Evolutionary conservation across 1,140 invertebrate species (phyloP).

Genomic region (Musca vetustissima): DNA sequence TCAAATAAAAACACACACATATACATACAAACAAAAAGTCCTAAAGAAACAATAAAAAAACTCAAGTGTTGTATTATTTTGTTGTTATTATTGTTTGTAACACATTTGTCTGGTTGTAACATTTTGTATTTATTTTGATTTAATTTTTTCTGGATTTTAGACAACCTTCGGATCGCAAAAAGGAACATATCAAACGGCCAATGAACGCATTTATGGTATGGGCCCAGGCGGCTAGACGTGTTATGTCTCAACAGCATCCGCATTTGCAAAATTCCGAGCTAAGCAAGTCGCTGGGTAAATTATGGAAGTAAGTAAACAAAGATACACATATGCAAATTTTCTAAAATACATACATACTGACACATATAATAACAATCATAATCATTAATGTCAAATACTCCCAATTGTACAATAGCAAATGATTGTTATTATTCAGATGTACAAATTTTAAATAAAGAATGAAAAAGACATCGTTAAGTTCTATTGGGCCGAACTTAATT

Average conservation of each 20-base stretch:
- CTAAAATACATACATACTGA: neutral
- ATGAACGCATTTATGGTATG: constrained; percentile 99
- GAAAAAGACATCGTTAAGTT: no score
- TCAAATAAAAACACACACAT: neutral
- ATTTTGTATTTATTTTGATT: neutral
- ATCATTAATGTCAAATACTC: no score
- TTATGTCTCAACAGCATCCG: constrained; percentile 86
- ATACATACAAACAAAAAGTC: neutral
- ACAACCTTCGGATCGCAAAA: constrained; percentile 61
- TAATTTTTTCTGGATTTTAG: constrained; percentile 29
- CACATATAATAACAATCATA: no score
- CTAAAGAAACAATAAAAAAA: neutral
- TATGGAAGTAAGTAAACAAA: constrained; percentile 84
- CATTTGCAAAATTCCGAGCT: constrained; percentile 92
- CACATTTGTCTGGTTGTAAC: neutral
- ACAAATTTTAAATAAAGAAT: no score
- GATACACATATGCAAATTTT: neutral
- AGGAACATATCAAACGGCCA: constrained; percentile 83
- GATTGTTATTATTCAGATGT: neutral
- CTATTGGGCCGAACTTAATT: no score
- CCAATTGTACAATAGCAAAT: neutral
- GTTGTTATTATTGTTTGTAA: no score
- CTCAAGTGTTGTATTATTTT: no score
- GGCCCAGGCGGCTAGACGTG: constrained; percentile 86
- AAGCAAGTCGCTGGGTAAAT: constrained; percentile 85